Conservation (phyloP, 1,140 invertebrate species). For the Nylanderia fulva region DNA sequence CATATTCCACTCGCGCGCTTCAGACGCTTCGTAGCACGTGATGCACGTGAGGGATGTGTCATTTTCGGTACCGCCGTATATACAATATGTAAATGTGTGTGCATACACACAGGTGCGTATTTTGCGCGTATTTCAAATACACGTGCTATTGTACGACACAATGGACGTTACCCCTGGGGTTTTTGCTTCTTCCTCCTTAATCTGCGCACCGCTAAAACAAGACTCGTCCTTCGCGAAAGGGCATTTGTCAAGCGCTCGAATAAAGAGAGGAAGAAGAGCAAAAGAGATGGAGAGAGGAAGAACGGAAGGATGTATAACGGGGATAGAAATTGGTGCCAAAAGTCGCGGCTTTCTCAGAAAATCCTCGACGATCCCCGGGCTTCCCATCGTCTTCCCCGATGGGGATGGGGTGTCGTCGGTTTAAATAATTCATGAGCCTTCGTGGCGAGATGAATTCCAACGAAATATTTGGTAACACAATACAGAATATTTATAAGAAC, state of each 20-base stretch:
- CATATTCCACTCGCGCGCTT: constrained; percentile 42
- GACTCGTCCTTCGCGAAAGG: constrained; percentile 62
- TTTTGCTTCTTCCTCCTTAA: constrained; percentile 61
- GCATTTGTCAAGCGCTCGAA: constrained; percentile 46
- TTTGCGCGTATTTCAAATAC: constrained; percentile 35
- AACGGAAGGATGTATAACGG: constrained; percentile 8
- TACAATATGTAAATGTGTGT: too few species aligned
- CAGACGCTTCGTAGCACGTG: constrained; percentile 51
- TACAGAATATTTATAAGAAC: constrained; percentile 51
- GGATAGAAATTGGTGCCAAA: constrained; percentile 50
- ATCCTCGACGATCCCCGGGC: constrained; percentile 13
- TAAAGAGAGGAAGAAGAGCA: constrained; percentile 16
- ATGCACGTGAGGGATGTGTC: constrained; percentile 39
- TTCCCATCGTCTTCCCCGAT: constrained; percentile 9
- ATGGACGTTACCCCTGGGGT: constrained; percentile 60
- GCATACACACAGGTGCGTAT: constrained; percentile 12
- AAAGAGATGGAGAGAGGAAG: neutral
- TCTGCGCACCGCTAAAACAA: constrained; percentile 59
- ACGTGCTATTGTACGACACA: constrained; percentile 66
- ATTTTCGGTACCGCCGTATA: neutral
- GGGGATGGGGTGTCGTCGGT: neutral
- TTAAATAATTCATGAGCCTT: constrained; percentile 59
- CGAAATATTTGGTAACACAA: constrained; percentile 55
- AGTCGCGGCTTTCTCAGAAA: constrained; percentile 40
- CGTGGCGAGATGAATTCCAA: constrained; percentile 49